These are phyloP conservation scores for Cheirogaleus medius DNA, from an alignment of 2,113 vertebrate genomes.

Conservation along the genomic window DNA sequence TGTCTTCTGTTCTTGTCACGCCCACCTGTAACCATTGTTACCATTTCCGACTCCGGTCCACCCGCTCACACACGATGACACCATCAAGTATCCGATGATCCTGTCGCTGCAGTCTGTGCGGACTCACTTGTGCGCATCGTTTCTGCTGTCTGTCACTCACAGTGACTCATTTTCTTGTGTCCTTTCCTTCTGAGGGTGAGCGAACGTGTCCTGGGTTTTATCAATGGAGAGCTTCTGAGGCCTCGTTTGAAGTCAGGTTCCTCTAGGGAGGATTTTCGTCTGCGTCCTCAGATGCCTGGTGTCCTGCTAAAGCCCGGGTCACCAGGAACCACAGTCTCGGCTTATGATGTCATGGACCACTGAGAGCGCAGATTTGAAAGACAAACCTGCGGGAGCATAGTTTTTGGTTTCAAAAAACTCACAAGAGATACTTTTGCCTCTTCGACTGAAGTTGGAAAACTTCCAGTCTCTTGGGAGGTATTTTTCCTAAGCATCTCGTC, in stretches of 20 bases:
- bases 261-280: background rate
- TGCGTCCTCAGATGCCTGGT: background rate
- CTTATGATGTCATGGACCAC: background rate
- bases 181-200: background rate
- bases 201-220: background rate
- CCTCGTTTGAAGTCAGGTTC: background rate
- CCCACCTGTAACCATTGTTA: no score
- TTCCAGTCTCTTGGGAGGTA: background rate
- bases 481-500: background rate
- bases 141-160: background rate
- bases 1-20: background rate
- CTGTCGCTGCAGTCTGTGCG: background rate
- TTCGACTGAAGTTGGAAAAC: background rate
- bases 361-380: background rate
- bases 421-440: background rate
- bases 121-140: rapidly evolving
- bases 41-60: background rate
- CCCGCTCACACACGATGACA: background rate
- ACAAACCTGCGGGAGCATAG: background rate
- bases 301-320: background rate
- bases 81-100: rapidly evolving
- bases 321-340: no score
- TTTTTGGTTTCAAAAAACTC: background rate
- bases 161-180: background rate
- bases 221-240: background rate